phyloP scores from a whole-genome alignment of 2,888 invertebrate species.

The Noctua pronuba region DNA sequence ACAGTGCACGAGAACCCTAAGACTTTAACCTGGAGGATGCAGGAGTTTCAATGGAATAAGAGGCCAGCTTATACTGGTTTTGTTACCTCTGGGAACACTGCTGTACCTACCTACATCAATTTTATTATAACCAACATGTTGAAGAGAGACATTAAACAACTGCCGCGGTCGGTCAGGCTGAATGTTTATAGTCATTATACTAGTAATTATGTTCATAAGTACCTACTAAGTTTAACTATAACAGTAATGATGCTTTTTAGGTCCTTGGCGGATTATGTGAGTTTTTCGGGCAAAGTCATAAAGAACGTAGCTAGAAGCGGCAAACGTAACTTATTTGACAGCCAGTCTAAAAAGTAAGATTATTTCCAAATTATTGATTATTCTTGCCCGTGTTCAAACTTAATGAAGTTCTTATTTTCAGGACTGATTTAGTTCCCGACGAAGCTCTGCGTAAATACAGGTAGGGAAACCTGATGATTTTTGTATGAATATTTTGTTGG shows the following conservation, averaged over 20 bases:
- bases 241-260: constrained; percentile 66
- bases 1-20: not conserved
- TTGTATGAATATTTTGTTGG: not conserved
- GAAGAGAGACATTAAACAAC: not conserved
- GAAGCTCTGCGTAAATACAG: constrained; percentile 76
- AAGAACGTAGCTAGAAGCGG: constrained; percentile 72
- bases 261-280: constrained; percentile 76
- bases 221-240: not conserved
- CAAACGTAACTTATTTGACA: constrained; percentile 72
- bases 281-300: constrained; percentile 81
- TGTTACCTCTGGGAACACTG: not conserved
- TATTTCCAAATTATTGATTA: not conserved
- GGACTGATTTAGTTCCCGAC: constrained; percentile 74
- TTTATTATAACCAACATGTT: not conserved
- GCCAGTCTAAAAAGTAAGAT: constrained; percentile 70
- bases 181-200: not conserved
- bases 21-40: not conserved
- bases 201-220: not conserved
- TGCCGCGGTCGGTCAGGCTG: not conserved
- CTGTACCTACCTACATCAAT: not conserved
- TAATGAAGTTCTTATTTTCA: constrained; percentile 17
- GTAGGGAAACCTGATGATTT: constrained; percentile 60
- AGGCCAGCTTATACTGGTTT: not conserved
- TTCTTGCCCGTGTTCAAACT: not conserved
- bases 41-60: not conserved